phyloP scores from a whole-genome alignment of 2,113 vertebrate genomes.

The Donacobius atricapilla region DNA sequence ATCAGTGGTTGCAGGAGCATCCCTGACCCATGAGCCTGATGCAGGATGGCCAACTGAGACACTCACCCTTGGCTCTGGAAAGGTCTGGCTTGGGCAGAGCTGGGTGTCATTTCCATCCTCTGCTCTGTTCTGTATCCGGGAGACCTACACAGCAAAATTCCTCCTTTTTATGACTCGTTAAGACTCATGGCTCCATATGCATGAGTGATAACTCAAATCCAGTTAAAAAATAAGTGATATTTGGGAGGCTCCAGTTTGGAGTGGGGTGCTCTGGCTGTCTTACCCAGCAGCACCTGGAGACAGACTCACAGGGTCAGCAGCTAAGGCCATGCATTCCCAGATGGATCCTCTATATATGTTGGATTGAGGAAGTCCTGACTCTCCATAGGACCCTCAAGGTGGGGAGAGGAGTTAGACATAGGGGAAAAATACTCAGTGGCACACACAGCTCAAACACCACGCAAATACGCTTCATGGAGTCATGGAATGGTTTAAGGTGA shows the following conservation, averaged over 20 bases:
- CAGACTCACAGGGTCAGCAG: neutral
- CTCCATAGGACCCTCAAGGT: neutral
- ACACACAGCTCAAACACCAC: rapidly evolving
- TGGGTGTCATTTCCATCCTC: conserved; percentile 10
- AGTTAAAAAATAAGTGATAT: neutral
- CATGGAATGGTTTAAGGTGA: neutral
- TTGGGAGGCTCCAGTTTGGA: neutral
- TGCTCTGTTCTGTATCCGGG: conserved; percentile 38
- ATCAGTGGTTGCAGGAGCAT: neutral
- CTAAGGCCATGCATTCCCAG: rapidly evolving
- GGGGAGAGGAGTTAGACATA: neutral
- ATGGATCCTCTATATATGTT: rapidly evolving
- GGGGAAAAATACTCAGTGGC: rapidly evolving
- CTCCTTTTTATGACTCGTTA: neutral
- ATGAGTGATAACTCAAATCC: neutral
- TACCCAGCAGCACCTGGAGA: neutral
- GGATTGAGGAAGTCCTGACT: neutral
- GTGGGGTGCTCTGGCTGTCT: neutral
- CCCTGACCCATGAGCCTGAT: rapidly evolving
- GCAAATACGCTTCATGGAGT: neutral
- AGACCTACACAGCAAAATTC: conserved; percentile 15
- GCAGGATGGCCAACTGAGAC: neutral
- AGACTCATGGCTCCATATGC: neutral
- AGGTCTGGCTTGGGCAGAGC: neutral
- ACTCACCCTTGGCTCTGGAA: rapidly evolving